phyloP scores from a whole-genome alignment of 2,888 invertebrate genomes.

The Phengaris arion region DNA sequence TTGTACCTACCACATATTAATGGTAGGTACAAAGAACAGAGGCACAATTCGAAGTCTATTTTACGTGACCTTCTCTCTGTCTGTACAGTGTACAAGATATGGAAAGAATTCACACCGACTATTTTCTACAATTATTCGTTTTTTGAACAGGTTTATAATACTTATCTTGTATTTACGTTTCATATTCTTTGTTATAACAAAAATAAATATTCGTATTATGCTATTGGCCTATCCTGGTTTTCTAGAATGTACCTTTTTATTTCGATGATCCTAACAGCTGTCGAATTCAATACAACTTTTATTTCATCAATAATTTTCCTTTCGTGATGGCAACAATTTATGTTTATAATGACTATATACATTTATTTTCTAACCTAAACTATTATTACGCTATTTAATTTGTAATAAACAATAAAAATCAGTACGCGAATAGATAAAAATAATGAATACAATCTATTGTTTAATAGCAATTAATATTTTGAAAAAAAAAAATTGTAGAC shows the following conservation, averaged over 20 bases:
- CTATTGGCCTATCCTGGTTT: background rate
- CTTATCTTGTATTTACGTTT: background rate
- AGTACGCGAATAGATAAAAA: background rate
- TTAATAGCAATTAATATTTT: background rate
- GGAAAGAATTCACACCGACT: background rate
- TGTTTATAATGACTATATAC: constrained; percentile 8
- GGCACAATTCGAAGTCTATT: background rate
- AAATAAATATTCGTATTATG: constrained; percentile 3
- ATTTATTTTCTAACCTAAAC: constrained; percentile 3
- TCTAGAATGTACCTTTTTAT: background rate
- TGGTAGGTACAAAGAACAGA: background rate
- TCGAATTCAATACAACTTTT: background rate
- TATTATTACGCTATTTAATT: background rate
- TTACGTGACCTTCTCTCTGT: background rate
- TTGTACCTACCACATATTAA: background rate
- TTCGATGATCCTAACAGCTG: background rate
- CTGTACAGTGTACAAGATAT: background rate
- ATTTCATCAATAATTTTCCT: background rate
- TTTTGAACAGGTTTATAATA: background rate
- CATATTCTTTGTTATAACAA: background rate
- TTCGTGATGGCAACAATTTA: background rate
- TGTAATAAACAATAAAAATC: constrained; percentile 1
- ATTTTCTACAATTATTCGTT: background rate
- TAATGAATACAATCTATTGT: background rate
- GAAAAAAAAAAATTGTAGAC: background rate